Conservation (phyloP, 2,888 invertebrate species). For the Patella pellucida region DNA sequence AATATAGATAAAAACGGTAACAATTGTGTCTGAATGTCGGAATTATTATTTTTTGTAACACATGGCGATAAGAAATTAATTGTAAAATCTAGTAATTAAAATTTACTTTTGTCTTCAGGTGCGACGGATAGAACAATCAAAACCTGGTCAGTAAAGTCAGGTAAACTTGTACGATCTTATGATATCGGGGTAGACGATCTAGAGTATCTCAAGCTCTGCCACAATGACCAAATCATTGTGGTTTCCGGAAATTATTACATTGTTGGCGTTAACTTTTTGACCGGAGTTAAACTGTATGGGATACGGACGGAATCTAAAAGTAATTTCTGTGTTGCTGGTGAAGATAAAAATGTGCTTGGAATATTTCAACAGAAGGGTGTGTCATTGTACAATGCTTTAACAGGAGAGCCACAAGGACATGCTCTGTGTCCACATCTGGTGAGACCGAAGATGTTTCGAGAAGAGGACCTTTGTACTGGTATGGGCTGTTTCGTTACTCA, state of each 20-base stretch:
- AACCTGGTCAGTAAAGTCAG: conserved; percentile 44
- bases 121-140: conserved; percentile 52
- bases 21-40: too few species aligned
- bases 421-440: not conserved
- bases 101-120: conserved; percentile 34
- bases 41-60: too few species aligned
- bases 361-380: not conserved
- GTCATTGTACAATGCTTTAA: conserved; percentile 16
- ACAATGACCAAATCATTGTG: conserved; percentile 14
- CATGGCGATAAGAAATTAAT: too few species aligned
- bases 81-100: too few species aligned
- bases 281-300: conserved; percentile 16
- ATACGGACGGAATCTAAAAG: not conserved
- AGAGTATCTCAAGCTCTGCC: conserved; percentile 8
- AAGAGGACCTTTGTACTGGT: too few species aligned
- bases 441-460: too few species aligned
- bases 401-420: not conserved
- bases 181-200: conserved; percentile 43
- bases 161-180: conserved; percentile 36
- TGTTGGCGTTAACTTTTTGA: not conserved
- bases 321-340: conserved; percentile 19
- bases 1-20: too few species aligned
- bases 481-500: too few species aligned
- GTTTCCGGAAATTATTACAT: conserved; percentile 7
- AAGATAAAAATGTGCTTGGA: conserved; percentile 5